Conservation (phyloP, 2,888 invertebrate genomes). For the Heteromyza rotundicornis region DNA sequence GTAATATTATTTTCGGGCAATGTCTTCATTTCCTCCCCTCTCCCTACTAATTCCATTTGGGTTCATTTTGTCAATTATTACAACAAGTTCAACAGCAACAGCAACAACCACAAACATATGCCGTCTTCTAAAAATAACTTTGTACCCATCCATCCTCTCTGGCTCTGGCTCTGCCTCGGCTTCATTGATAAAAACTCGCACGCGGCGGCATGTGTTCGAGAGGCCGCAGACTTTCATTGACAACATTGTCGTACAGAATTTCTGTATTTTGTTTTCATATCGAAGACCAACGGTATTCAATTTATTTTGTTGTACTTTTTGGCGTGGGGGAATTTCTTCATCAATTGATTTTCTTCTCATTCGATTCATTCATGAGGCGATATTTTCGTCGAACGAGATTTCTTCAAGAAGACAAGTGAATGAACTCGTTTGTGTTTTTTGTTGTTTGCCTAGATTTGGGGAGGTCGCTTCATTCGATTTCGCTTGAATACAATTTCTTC, state of each 20-base stretch:
- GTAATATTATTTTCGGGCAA: no score
- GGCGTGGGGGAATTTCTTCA: background rate
- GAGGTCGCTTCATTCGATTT: no score
- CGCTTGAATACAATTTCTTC: background rate
- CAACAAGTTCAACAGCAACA: conserved; percentile 1
- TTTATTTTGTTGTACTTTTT: background rate
- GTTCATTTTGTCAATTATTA: conserved; percentile 12
- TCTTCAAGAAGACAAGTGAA: background rate
- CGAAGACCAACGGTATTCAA: background rate
- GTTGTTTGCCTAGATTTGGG: background rate
- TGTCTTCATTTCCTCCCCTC: background rate
- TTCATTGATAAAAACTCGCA: conserved; percentile 8
- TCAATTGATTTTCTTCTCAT: background rate
- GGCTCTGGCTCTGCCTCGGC: background rate
- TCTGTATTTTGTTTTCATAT: no score
- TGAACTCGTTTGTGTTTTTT: background rate
- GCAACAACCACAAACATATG: conserved; percentile 5
- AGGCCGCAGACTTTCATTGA: background rate
- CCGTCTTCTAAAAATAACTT: conserved; percentile 8
- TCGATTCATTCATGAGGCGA: background rate
- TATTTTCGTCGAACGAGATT: background rate
- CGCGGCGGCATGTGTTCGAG: no score
- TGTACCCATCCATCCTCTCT: background rate
- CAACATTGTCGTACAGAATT: no score
- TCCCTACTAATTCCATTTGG: background rate